Conservation (phyloP, 64 coral and sea anemone species). For the Montipora sp. region DNA sequence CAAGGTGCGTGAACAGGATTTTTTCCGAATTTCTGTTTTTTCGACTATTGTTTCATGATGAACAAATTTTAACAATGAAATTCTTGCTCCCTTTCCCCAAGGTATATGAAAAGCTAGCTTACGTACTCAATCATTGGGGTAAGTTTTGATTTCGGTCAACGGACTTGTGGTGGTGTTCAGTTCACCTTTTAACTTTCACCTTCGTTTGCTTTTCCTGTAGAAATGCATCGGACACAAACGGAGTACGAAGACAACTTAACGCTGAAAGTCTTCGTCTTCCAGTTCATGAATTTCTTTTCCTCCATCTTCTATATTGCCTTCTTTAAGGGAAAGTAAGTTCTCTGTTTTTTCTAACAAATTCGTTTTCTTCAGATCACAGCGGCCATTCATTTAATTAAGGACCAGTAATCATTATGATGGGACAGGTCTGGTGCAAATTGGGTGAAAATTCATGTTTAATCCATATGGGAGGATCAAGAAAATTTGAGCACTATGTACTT, state of each 20-base stretch:
- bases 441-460: too few species aligned
- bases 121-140: conserved; percentile 96
- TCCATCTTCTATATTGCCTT: conserved; percentile 96
- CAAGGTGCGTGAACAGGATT: conserved; percentile 56
- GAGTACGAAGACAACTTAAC: conserved; percentile 96
- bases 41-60: too few species aligned
- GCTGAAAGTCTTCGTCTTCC: conserved; percentile 94
- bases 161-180: neutral
- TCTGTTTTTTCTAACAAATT: neutral
- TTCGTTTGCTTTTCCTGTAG: conserved; percentile 36
- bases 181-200: neutral
- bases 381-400: too few species aligned
- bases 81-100: conserved; percentile 23
- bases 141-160: neutral
- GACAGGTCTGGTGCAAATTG: too few species aligned
- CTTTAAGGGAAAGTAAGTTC: conserved; percentile 97
- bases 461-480: too few species aligned
- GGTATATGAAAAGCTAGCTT: conserved; percentile 93
- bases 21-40: too few species aligned
- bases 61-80: too few species aligned
- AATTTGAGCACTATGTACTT: too few species aligned
- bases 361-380: neutral
- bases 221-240: conserved; percentile 97
- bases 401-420: too few species aligned
- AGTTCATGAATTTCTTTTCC: conserved; percentile 92